A percentile compares a stretch with the other conserved stretches of the same genome.
Evolutionary conservation across 2,113 vertebrate species (phyloP).

Genomic region (Sciurus niger): DNA sequence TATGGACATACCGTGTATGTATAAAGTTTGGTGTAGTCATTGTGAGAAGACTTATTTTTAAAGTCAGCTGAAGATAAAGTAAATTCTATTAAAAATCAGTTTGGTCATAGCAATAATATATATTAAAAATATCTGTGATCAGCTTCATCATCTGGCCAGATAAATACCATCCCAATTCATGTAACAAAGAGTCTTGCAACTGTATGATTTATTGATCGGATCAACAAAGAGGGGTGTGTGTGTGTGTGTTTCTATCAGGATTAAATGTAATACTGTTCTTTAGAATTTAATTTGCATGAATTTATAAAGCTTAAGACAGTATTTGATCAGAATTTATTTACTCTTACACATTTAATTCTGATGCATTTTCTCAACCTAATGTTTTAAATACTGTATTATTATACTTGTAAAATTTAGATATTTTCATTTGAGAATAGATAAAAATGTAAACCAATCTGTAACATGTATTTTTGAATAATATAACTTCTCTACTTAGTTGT

Average conservation of each 20-base stretch:
- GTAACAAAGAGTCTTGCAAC: not conserved
- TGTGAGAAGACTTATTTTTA: conserved; percentile 39
- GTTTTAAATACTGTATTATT: conserved; percentile 48
- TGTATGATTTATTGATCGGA: not conserved
- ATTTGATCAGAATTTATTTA: conserved; percentile 41
- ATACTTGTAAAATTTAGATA: conserved; percentile 32
- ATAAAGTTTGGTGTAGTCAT: not conserved
- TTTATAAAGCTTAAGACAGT: not conserved
- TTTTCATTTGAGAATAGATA: conserved; percentile 48
- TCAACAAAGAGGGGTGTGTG: not conserved
- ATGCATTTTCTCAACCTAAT: conserved; percentile 34
- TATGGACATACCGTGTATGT: not conserved
- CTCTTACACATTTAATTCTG: not conserved
- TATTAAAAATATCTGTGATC: conserved; percentile 41
- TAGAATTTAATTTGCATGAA: conserved; percentile 39
- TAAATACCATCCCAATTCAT: not conserved
- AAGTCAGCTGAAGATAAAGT: conserved; percentile 44
- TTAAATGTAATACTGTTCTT: conserved; percentile 35
- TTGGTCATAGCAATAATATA: not conserved
- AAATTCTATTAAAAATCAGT: not conserved
- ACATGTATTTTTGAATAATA: conserved; percentile 31
- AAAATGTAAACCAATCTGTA: conserved; percentile 48
- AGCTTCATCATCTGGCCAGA: conserved; percentile 21
- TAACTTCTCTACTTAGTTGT: conserved; percentile 47
- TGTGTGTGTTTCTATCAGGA: not conserved